Base-by-base conservation (phyloP, 30 jellyfish, hydroid and myxozoan species). In the Hydractinia symbiolongicarpus region DNA sequence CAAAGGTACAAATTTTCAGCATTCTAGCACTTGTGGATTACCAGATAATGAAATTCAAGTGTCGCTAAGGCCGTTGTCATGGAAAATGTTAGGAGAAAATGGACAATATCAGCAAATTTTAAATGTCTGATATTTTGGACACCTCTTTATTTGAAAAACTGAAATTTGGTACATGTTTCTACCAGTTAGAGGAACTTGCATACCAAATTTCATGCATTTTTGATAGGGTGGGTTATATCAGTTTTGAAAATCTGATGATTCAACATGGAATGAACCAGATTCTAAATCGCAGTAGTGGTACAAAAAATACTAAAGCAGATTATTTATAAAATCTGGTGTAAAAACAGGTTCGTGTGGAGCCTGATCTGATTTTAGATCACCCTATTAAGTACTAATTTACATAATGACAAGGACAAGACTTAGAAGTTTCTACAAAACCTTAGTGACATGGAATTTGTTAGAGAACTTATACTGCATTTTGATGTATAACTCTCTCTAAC, bases 181-280 rank as follows among this genome's bases (percentile, higher is more conserved):
- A 58, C 69, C 69, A 58, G 19, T 58, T 13, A 58, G 19, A 11
- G 69, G 69, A 16, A 58, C 69, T 58, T 16, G 3, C 69, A 58
- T 16, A 58, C 69, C 69, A 58, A 58, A 58, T 58, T 58, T 58
- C 69, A 58, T 58, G 69, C 69, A 58, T 58, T 58, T 58, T 58
- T 58, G 69, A 58, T 1, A 3, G 69, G 69, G 69, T 58, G 69
- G 69, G 69, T 58, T 58, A 58, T 16, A 58, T 16, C 69, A 13
- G 15, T 16, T 58, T 30, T 30, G 44, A 30, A 30, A 30, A 30
- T 30, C 44, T 11, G 69, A 58, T 58, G 69, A 58, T 3, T 58
- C 3, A 3, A 58, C 69, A 58, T 58, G 69, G 69, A 58, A 58
- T 58, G 69, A 58, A 1, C 69, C 69, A n/a, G n/a, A 11, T n/a